Evolutionary conservation across 2,113 vertebrate species (phyloP).

Genomic region (Tinamus guttatus): DNA sequence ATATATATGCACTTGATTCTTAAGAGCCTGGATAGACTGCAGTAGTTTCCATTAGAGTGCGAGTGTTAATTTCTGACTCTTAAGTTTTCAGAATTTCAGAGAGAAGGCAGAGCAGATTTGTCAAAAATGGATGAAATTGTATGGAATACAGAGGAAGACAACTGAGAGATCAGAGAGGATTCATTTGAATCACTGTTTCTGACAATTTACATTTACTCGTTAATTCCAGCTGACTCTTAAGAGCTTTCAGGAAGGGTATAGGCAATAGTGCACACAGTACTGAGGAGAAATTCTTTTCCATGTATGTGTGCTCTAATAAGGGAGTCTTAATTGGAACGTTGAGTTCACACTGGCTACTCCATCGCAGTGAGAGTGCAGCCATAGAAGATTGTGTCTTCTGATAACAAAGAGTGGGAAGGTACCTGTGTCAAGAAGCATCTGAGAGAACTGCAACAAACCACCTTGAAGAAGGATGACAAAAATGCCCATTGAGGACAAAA

Average conservation of each 20-base stretch:
- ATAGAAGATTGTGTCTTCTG: too few species aligned
- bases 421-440: background rate
- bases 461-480: background rate
- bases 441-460: background rate
- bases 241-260: background rate
- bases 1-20: background rate
- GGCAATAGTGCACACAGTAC: background rate
- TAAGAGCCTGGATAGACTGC: background rate
- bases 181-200: background rate
- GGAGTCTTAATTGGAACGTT: background rate
- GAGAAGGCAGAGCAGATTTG: background rate
- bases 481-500: background rate
- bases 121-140: background rate
- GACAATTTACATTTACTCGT: background rate
- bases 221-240: background rate
- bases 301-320: background rate
- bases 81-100: background rate
- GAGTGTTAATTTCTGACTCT: background rate
- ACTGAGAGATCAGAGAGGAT: background rate
- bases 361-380: background rate
- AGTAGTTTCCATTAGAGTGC: background rate
- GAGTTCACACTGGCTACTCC: background rate
- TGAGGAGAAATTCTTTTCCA: background rate
- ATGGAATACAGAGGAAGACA: background rate
- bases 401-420: background rate